These are phyloP conservation scores for Anarsia innoxiella DNA, from an alignment of 2,888 invertebrate species.

Conservation along the genomic window DNA sequence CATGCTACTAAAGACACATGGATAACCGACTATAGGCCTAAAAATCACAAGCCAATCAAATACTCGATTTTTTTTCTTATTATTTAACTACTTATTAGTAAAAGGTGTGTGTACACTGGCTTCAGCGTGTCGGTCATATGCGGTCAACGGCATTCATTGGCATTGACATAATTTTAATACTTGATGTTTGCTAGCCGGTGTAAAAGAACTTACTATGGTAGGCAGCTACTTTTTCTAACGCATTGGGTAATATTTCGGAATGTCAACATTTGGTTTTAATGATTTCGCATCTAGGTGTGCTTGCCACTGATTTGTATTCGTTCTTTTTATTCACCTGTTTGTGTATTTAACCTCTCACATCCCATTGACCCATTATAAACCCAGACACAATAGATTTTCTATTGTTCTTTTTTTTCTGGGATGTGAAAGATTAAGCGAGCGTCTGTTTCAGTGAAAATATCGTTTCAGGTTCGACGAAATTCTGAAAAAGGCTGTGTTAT, in stretches of 20 bases:
- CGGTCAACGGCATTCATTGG: too few relatives aligned
- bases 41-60: not conserved
- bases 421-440: not conserved
- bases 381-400: not conserved
- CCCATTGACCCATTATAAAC: not conserved
- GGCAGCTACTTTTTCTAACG: too few relatives aligned
- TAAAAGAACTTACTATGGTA: too few relatives aligned
- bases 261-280: too few relatives aligned
- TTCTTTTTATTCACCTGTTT: too few relatives aligned
- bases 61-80: not conserved
- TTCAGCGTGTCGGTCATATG: too few relatives aligned
- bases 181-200: too few relatives aligned
- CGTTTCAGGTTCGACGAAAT: constrained; percentile 84
- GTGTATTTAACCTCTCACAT: too few relatives aligned
- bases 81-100: not conserved
- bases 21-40: not conserved
- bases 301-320: too few relatives aligned
- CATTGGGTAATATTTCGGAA: too few relatives aligned
- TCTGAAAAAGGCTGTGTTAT: constrained; percentile 89
- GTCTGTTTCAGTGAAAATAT: constrained; percentile 2
- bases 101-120: not conserved
- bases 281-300: too few relatives aligned
- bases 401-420: not conserved
- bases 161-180: too few relatives aligned
- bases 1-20: not conserved